Evolutionary conservation across 2,888 invertebrate species (phyloP), one percentile per base, ranked within the genome.

Genomic region (Eupithecia abbreviata): DNA sequence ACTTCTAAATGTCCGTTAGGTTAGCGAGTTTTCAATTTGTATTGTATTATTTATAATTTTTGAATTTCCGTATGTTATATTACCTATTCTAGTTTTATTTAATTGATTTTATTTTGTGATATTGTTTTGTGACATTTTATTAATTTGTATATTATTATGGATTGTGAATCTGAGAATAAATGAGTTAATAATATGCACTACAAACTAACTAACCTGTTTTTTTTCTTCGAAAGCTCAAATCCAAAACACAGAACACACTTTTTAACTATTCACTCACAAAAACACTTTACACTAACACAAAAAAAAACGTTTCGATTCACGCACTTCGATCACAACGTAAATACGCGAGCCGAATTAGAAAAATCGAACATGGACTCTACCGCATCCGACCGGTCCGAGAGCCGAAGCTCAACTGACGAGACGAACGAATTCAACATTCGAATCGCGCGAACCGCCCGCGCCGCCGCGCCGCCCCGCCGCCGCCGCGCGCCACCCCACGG

Each of bases 341-440:
- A 68, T 76, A 78, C 74, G 75, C 78, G 76, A 74, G 69, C 72
- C 72, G 45, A 47, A 66, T 41, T 77, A 69, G 45, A 43, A 68
- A 18, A 72, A 74, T 49, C 43, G 58, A 47, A 47, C 72, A 30
- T 9, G 2, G 15, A 41, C 0, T 58, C 0, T 42, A 13, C 47
- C n/a, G 84, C 88, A 49, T 62, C 78, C 73, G 4, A 2, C 41
- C 79, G 0, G 69, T 49, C 80, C 79, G 85, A 89, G 87, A 88
- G 86, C 79, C 79, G 76, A 81, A 81, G 88, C 89, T 80, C 87
- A 84, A 90, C 90, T 90, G 88, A 69, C 30, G 30, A 30, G 30
- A 30, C 67, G 73, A 45, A 18, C 9, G 45, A 30, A 47, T 45
- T 47, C 47, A 6, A 69, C 47, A n/a, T 47, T 30, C 69, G 47